Base-by-base conservation (phyloP, 2,113 vertebrate genomes). In the Dromas ardeola region DNA sequence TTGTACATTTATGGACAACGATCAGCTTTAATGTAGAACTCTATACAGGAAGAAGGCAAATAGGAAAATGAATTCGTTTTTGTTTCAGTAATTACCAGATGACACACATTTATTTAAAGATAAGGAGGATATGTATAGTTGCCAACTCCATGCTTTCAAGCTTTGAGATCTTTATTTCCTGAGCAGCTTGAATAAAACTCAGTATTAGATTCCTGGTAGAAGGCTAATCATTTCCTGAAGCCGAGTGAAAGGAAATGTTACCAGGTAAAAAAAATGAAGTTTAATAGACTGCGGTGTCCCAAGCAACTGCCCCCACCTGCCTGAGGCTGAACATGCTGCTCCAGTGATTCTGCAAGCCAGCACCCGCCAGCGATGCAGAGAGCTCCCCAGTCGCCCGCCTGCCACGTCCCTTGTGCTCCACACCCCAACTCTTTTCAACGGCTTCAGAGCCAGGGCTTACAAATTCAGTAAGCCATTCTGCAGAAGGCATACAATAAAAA, bases 371-470 rank as follows among this genome's bases (percentile, higher is more conserved):
- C 0, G 15, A 79, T 61, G 67, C 40, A 56, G 66, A 63, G 22
- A 66, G 15, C 18, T 73, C 78, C n/a, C 18, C 11, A 4, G n/a
- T 5, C 0, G 0, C 15, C 73, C 87, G 26, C 27, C 19, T 9
- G 30, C 47, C 56, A 55, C 13, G 34, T 32, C 22, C 30, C 5
- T 11, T 26, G 2, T 9, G 6, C 22, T 38, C 53, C n/a, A 63
- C 67, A 74, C 9, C 23, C 47, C 49, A 73, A 36, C 38, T 69
- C 20, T 56, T 59, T n/a, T 42, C 52, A 26, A 42, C 1, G 25
- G 22, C 59, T 92, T 38, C 50, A 43, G 32, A 86, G 34, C 4
- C 45, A 61, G 6, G 21, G 42, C 36, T 85, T 61, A 84, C 7
- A 69, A 80, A 81, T 25, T 21, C 52, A 74, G 73, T 3, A 15